Evolutionary conservation across 2,797 vertebrate species (phyloP).

Genomic region (Propithecus deckenii): DNA sequence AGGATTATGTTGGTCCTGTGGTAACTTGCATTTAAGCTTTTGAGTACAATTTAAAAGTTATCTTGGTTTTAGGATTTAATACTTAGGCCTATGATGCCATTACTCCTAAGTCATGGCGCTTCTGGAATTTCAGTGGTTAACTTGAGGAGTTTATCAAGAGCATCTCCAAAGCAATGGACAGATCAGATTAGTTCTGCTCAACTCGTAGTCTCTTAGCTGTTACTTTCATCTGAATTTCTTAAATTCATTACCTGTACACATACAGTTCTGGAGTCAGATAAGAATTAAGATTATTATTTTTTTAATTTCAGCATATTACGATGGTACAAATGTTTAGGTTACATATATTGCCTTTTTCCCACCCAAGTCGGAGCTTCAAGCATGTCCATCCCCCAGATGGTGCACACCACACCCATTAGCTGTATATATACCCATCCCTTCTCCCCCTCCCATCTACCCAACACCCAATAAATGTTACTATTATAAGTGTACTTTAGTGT

Average conservation of each 20-base stretch:
- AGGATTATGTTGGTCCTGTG: not conserved
- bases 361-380: too few species aligned
- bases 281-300: not conserved
- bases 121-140: not conserved
- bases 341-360: too few species aligned
- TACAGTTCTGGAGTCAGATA: not conserved
- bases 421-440: too few species aligned
- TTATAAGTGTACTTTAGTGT: too few species aligned
- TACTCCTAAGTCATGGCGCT: not conserved
- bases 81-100: not conserved
- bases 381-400: too few species aligned
- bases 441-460: too few species aligned
- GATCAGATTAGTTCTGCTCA: not conserved
- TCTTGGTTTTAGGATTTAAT: not conserved
- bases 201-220: not conserved
- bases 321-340: too few species aligned
- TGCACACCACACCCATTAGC: too few species aligned
- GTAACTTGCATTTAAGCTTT: not conserved
- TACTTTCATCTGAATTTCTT: not conserved
- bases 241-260: not conserved
- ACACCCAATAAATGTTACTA: too few species aligned
- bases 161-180: accelerated
- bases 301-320: too few species aligned
- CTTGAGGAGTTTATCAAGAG: not conserved
- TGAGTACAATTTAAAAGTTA: not conserved